Conservation (phyloP, 2,797 vertebrate genomes). For the Bradypus variegatus region DNA sequence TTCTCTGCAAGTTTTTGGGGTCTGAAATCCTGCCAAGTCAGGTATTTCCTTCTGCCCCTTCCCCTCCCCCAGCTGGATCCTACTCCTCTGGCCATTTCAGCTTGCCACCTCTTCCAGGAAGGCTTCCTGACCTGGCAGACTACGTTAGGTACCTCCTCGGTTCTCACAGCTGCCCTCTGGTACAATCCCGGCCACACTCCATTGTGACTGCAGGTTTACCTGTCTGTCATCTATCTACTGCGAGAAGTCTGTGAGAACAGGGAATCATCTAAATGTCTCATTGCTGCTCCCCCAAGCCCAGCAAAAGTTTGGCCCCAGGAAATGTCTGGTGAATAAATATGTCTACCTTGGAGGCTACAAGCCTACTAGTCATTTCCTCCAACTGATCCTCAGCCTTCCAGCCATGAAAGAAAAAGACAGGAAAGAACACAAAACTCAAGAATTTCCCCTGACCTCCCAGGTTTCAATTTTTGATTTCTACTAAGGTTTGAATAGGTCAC, state of each 20-base stretch:
- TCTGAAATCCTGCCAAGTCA: background rate
- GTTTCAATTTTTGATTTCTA: background rate
- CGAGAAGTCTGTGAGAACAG: background rate
- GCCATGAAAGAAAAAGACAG: background rate
- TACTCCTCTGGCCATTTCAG: background rate
- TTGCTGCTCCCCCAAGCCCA: background rate
- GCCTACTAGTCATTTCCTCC: background rate
- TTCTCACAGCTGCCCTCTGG: background rate
- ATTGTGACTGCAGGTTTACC: background rate
- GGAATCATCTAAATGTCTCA: background rate
- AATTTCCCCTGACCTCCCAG: slow-evolving; percentile 10
- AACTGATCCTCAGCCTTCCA: background rate
- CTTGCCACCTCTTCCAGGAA: slow-evolving; percentile 12
- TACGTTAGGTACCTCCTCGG: background rate
- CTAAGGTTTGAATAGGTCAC: background rate
- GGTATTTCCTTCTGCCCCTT: background rate
- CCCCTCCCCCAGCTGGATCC: background rate
- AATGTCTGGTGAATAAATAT: background rate
- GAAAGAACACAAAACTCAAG: background rate
- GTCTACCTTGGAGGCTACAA: background rate
- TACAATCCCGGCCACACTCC: background rate
- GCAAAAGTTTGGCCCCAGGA: background rate
- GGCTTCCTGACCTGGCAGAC: background rate
- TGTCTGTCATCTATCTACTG: background rate
- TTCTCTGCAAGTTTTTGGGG: background rate